Conservation (phyloP, 1,140 invertebrate genomes). For the Camponotus floridanus region DNA sequence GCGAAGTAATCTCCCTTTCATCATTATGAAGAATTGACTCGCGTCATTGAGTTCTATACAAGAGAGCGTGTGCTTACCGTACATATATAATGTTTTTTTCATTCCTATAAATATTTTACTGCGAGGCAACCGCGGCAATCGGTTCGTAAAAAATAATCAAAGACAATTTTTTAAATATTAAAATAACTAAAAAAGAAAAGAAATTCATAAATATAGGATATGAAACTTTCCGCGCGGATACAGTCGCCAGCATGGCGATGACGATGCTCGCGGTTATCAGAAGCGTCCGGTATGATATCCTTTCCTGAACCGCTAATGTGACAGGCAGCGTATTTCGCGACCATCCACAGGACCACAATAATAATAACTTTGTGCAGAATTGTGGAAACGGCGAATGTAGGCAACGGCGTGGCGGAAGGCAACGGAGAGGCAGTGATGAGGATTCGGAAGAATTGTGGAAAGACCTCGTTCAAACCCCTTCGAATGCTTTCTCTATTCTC, state of each 20-base stretch:
- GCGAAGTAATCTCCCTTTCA: constrained; percentile 76
- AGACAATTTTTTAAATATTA: background rate
- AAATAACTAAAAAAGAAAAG: background rate
- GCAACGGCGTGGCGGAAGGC: constrained; percentile 45
- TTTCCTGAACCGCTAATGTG: constrained; percentile 80
- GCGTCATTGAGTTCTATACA: constrained; percentile 64
- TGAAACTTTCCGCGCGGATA: background rate
- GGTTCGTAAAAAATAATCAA: background rate
- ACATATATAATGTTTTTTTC: constrained; percentile 31
- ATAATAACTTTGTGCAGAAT: constrained; percentile 81
- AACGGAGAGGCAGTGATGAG: constrained; percentile 56
- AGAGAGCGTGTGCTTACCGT: constrained; percentile 43
- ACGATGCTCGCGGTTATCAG: constrained; percentile 71
- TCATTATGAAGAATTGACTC: constrained; percentile 75
- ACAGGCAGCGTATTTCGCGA: constrained; percentile 82
- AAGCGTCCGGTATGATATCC: constrained; percentile 80
- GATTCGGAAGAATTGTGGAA: constrained; percentile 56
- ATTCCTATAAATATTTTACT: constrained; percentile 40
- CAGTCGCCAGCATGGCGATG: constrained; percentile 73
- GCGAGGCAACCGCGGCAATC: background rate
- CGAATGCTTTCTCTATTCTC: constrained; percentile 44
- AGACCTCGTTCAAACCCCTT: constrained; percentile 53
- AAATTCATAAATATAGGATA: background rate
- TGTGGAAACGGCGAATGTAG: constrained; percentile 65
- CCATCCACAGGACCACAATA: constrained; percentile 78